Base-by-base conservation (phyloP, 2,888 invertebrate genomes). In the Molorchus minor region DNA sequence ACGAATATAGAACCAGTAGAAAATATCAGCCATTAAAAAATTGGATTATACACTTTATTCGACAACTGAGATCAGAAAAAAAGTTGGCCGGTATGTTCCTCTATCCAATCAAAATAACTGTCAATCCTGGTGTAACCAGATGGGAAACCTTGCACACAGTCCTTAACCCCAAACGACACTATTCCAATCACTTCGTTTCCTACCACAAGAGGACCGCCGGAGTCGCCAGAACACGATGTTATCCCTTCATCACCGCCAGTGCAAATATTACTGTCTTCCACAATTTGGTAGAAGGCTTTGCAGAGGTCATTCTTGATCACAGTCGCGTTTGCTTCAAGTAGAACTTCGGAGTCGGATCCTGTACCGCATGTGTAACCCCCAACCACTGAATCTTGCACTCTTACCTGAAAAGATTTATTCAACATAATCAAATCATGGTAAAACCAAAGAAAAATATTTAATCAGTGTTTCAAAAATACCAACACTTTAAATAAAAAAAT, bases 131-230 rank as follows among this genome's bases (percentile, higher is more conserved):
- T 41, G 33, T 44, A 61, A 3, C 43, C 68, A 3, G 64, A 64
- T 1, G 65, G 64, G 13, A 40, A 64, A 29, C 59, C 58, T 13
- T 45, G 17, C 12, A 51, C 30, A 40, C 65, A 68, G n/a, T 33
- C 55, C 8, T 10, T 15, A 0, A 41, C 40, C 8, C 64, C 62
- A 40, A 55, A 67, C 7, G 67, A 68, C 10, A 62, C 62, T 35
- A 66, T 43, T 21, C 68, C 68, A 1, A 66, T 49, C 46, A 59
- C 59, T 2, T 17, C 54, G 3, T 57, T 57, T 17, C 45, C 54
- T 7, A 58, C 45, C n/a, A 61, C 54, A 25, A 68, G 45, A 7
- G 68, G 68, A 46, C 68, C 68, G 12, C 68, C 66, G 21, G 66
- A 66, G 44, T 68, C 68, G 1, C 68, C 68, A 17, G 36, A 52